A percentile compares a stretch with the other conserved stretches of the same genome.
Evolutionary conservation across 2,888 invertebrate genomes (phyloP).

Genomic region (Meta bourneti): DNA sequence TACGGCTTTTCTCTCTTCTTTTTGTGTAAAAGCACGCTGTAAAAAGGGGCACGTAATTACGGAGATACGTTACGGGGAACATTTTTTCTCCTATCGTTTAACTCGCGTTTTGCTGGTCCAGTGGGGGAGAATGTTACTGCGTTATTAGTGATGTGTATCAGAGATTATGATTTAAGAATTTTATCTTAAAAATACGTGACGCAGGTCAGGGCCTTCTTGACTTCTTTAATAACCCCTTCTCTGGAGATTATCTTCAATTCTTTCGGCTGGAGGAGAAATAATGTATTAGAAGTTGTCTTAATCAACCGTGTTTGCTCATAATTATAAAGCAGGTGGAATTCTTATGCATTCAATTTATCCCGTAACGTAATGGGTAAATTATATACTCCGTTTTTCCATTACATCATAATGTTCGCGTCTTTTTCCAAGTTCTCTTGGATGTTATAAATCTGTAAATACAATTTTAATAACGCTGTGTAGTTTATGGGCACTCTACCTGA

Average conservation of each 20-base stretch:
- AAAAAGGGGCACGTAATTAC: constrained; percentile 55
- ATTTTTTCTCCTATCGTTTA: constrained; percentile 53
- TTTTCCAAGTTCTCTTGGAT: not conserved
- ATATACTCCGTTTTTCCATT: not conserved
- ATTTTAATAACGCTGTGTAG: not conserved
- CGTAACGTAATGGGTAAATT: not conserved
- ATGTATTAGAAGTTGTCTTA: constrained; percentile 38
- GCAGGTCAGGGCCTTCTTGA: constrained; percentile 38
- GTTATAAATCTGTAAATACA: not conserved
- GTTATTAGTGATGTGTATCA: constrained; percentile 42
- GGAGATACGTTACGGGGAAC: constrained; percentile 42
- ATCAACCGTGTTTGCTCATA: constrained; percentile 22
- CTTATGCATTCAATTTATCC: not conserved
- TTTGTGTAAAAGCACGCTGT: constrained; percentile 21
- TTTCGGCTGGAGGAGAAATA: not conserved
- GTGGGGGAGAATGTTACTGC: constrained; percentile 7
- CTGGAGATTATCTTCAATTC: constrained; percentile 15
- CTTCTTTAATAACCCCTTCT: constrained; percentile 34
- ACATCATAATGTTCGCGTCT: not conserved
- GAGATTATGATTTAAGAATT: constrained; percentile 54
- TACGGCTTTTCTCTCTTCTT: not conserved
- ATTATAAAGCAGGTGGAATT: constrained; percentile 29
- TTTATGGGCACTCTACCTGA: not conserved
- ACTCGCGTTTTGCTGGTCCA: constrained; percentile 30
- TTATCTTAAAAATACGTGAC: constrained; percentile 38